Evolutionary conservation across 2,888 invertebrate genomes (phyloP), one percentile per base, ranked within the genome.

Genomic region (Drosophila flavopinicola): DNA sequence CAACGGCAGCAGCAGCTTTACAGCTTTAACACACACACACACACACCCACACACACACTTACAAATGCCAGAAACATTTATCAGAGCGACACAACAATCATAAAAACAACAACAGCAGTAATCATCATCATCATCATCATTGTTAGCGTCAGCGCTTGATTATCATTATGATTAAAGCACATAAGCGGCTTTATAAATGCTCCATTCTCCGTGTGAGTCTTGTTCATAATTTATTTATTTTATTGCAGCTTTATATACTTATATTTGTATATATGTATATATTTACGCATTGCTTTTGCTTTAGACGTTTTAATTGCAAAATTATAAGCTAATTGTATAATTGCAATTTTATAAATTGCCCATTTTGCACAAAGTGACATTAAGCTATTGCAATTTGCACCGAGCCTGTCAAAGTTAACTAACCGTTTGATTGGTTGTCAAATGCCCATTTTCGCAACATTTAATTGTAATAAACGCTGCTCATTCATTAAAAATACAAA

Each of bases 251-350:
- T 66, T 67, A 67, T 67, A 67, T 72, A n/a, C n/a, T n/a, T n/a
- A n/a, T n/a, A 82, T 69, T 82, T 82, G 85, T 71, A 71, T 75
- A 77, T 70, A 82, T 69, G 78, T 82, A 87, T 71, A 71, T 75
- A 77, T 70, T 63, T 54, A 68, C 67, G 65, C 72, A 56, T 54
- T 44, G 7, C 35, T 48, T 1, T 20, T 10, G 20, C 30, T 44
- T 48, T 42, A 29, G 35, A 32, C 25, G 29, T 13, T 37, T 30
- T 48, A 71, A 84, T 73, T 66, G 52, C 45, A 15, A 56, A 60
- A 66, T 61, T 63, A 39, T 53, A 56, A 80, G 66, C 69, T 58
- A 61, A 73, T 73, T 47, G 65, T 80, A 51, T 59, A 73, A 76
- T 76, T 79, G 13, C 15, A 76, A 63, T 67, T 84, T 78, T 64